A percentile compares a stretch with the other conserved stretches of the same genome.
These are phyloP conservation scores for Lydus trimaculatus DNA, from an alignment of 2,888 invertebrate genomes.

Conservation along the genomic window DNA sequence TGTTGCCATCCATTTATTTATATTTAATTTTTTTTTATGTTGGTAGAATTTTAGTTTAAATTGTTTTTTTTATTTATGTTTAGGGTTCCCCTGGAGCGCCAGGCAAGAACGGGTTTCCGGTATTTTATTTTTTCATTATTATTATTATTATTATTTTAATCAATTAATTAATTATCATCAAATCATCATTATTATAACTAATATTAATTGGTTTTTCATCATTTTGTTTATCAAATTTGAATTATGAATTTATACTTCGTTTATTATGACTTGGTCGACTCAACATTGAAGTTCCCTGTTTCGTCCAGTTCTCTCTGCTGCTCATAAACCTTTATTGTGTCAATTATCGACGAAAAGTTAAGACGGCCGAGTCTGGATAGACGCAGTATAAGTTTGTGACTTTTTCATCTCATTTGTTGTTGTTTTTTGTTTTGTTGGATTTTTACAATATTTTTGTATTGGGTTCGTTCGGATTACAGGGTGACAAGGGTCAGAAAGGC, in stretches of 20 bases:
- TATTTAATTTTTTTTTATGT: constrained; percentile 36
- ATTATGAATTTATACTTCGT: neutral
- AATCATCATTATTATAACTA: constrained; percentile 40
- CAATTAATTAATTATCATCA: constrained; percentile 39
- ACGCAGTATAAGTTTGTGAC: neutral
- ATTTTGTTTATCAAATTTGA: neutral
- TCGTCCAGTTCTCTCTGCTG: too few species aligned
- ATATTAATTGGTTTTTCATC: constrained; percentile 46
- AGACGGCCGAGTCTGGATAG: neutral
- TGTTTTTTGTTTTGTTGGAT: neutral
- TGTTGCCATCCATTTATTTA: neutral
- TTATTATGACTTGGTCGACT: neutral
- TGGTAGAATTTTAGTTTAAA: constrained; percentile 35
- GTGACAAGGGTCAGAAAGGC: constrained; percentile 76
- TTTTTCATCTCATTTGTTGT: neutral
- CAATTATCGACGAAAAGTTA: too few species aligned
- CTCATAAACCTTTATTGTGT: too few species aligned
- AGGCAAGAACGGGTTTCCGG: constrained; percentile 92
- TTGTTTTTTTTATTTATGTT: constrained; percentile 58
- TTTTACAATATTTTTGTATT: constrained; percentile 11
- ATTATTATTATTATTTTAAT: too few species aligned
- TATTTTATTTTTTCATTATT: constrained; percentile 65
- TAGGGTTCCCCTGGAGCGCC: constrained; percentile 83
- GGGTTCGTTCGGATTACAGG: constrained; percentile 63
- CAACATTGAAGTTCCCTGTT: neutral